Conservation (phyloP, 2,888 invertebrate genomes). For the Harpalus rubripes region DNA sequence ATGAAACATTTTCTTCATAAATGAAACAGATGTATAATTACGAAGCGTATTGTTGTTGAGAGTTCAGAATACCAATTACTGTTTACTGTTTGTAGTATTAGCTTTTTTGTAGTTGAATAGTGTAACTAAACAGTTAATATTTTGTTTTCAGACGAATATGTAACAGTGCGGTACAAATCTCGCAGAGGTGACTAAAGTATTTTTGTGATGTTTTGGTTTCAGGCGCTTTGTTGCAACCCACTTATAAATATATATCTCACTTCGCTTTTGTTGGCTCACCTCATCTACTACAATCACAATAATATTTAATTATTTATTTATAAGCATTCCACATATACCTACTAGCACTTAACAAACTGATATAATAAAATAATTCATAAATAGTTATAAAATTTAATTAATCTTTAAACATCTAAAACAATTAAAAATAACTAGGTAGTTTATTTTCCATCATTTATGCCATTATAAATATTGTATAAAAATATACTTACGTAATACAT, state of each 20-base stretch:
- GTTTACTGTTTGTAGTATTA: neutral
- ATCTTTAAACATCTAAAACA: neutral
- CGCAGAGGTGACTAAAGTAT: conserved; percentile 82
- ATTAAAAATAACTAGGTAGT: too few relatives aligned
- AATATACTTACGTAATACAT: too few relatives aligned
- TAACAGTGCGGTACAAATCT: conserved; percentile 94
- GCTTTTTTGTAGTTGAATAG: neutral
- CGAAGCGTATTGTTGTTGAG: conserved; percentile 26
- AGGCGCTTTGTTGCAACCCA: conserved; percentile 58
- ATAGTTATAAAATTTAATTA: neutral
- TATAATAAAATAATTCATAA: neutral
- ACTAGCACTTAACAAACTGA: conserved; percentile 12
- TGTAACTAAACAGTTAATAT: conserved; percentile 56
- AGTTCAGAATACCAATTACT: neutral
- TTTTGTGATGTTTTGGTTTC: conserved; percentile 65
- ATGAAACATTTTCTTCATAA: neutral
- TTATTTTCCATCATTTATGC: too few relatives aligned
- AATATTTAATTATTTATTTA: conserved; percentile 27
- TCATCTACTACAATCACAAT: conserved; percentile 29
- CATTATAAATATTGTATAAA: too few relatives aligned
- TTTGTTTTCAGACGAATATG: conserved; percentile 91
- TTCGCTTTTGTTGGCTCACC: conserved; percentile 57
- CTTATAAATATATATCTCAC: conserved; percentile 54
- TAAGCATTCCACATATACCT: conserved; percentile 10
- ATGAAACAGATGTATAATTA: neutral